Evolutionary conservation across 2,113 vertebrate species (phyloP), one percentile per base, ranked within the genome.

Genomic region (Ailurus styani): DNA sequence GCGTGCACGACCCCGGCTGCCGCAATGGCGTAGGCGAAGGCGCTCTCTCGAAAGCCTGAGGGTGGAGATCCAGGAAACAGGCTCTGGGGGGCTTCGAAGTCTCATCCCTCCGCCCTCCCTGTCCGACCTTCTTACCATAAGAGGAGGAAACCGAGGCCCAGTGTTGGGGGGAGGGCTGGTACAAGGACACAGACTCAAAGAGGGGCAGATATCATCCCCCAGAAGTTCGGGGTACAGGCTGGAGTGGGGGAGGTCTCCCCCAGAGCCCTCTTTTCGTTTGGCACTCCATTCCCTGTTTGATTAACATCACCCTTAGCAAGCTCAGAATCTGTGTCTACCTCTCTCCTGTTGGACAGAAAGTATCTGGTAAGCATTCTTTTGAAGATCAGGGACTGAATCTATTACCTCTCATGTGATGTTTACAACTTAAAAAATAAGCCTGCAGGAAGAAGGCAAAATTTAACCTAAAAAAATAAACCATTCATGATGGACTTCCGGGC

Each of bases 41-140:
- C 99, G 1, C 99, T 99, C 98, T 99, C 99, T 94, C 99, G 98
- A 98, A 99, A 99, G 94, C 99, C 99, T 99, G 98, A 1, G 0
- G 40, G 75, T 81, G 97, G 94, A 95, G 52, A 96, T 57, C 64
- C 86, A 14, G 62, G 72, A 90, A 66, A 88, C 31, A 1, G 90
- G 37, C 12, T 79, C 62, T 62, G 15, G 40, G 64, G 25, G 40
- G 18, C 23, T 50, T 64, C 13, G 0, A 72, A 7, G 8, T 25
- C 29, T 25, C 40, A 34, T 37, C 6, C n/a, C 62, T 84, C 62
- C 40, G 62, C 29, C 42, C 31, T 57, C 54, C n/a, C 54, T 10
- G 27, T 31, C n/a, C 60, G 55, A n/a, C 8, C 88, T 94, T 81
- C 81, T 70, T 27, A 5, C 84, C 54, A 29, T 6, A 45, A 21